Evolutionary conservation across 1,140 invertebrate species (phyloP).

Genomic region (Aphelinus certus): DNA sequence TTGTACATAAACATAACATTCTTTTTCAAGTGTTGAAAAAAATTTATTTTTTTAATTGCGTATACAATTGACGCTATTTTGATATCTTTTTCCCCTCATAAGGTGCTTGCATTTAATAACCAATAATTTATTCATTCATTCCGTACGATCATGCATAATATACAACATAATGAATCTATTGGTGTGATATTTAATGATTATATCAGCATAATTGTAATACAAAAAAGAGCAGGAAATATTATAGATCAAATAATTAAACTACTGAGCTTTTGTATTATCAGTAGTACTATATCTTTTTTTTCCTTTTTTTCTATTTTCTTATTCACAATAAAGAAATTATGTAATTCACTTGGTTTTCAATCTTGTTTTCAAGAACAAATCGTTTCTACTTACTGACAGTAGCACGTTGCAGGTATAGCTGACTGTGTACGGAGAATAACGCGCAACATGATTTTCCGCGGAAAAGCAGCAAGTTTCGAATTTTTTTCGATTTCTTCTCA

Average conservation of each 20-base stretch:
- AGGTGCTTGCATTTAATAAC: constrained; percentile 33
- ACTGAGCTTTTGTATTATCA: constrained; percentile 33
- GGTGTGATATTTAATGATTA: constrained; percentile 52
- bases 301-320: constrained; percentile 14
- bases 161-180: constrained; percentile 47
- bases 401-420: no score
- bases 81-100: constrained; percentile 31
- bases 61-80: constrained; percentile 20
- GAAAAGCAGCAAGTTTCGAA: no score
- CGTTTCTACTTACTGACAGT: no score
- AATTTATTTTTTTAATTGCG: constrained; percentile 9
- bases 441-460: no score
- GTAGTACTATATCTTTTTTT: constrained; percentile 26
- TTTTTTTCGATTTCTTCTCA: no score
- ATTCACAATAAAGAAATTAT: constrained; percentile 1
- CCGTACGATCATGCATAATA: constrained; percentile 40
- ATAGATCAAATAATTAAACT: constrained; percentile 42
- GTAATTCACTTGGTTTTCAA: no score
- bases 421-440: no score
- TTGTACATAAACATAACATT: constrained; percentile 28
- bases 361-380: no score
- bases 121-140: constrained; percentile 27
- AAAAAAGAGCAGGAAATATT: constrained; percentile 34
- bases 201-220: constrained; percentile 44
- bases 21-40: constrained; percentile 26